Evolutionary conservation across 2,113 vertebrate species (phyloP).

Genomic region (Bombycilla garrulus): DNA sequence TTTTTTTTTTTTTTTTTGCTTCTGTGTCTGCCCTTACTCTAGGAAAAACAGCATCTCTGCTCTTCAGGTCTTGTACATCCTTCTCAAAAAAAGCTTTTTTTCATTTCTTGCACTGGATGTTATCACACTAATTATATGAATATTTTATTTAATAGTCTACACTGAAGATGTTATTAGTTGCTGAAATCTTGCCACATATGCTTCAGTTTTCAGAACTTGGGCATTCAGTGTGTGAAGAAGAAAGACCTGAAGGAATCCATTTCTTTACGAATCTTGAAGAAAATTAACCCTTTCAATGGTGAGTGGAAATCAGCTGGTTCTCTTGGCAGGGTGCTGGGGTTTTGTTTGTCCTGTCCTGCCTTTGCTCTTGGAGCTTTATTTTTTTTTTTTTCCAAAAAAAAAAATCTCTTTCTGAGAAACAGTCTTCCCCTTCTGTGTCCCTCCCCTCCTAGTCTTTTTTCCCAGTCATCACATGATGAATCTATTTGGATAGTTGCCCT

Average conservation of each 20-base stretch:
- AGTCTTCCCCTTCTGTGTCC: not conserved
- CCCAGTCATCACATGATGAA: not conserved
- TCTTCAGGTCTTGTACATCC: not conserved
- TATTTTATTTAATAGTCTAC: not conserved
- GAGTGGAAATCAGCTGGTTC: constrained; percentile 53
- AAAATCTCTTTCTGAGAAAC: not conserved
- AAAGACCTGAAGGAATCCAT: constrained; percentile 94
- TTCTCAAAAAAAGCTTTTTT: not conserved
- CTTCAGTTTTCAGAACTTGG: constrained; percentile 95
- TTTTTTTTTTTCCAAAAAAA: not conserved
- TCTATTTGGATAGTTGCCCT: not conserved
- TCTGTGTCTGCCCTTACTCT: not conserved
- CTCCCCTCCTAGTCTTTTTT: not conserved
- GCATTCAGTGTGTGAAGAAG: constrained; percentile 96
- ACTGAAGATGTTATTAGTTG: not conserved
- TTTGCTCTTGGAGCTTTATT: not conserved
- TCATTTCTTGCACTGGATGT: not conserved
- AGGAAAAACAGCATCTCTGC: not conserved
- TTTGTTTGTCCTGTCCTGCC: not conserved
- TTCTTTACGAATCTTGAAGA: constrained; percentile 82
- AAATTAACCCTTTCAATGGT: constrained; percentile 96
- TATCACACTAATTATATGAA: not conserved
- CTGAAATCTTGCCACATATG: constrained; percentile 20
- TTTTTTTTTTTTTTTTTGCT: not conserved
- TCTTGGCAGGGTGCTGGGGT: not conserved